Evolutionary conservation across 2,113 vertebrate species (phyloP), one percentile per base, ranked within the genome.

Genomic region (Meles meles): DNA sequence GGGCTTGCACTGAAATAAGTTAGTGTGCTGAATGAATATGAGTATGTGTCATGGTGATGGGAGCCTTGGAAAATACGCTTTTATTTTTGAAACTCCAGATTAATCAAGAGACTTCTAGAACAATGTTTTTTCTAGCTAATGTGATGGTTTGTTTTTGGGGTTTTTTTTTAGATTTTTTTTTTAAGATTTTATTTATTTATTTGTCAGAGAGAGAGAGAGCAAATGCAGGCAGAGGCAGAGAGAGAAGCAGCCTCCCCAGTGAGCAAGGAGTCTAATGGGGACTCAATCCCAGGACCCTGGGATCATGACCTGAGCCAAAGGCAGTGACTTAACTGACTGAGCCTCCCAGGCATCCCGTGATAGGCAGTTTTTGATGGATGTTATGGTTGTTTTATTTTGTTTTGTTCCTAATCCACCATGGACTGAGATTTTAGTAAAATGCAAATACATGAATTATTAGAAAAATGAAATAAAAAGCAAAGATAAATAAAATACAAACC

Each of bases 1-100:
- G 93, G 61, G 90, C 65, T 89, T 17, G 9, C 82, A 55, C 10
- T 71, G 44, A 97, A 96, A 95, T 95, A 39, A 42, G 1, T 84
- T 77, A 71, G 29, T 0, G 1, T 11, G 59, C 44, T 8, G 0
- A 72, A 3, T 49, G 7, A 25, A 20, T 39, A 20, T 37, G 21
- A 52, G 34, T 12, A 2, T 71, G 3, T 29, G 21, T 20, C 47
- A 3, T 34, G 27, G 15, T 59, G 7, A 61, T 34, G 6, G 52
- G 7, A 12, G 39, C 2, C 18, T 37, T 42, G 21, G 77, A 79
- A 87, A 93, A 82, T 10, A 7, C 1, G 42, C 15, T 27, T 52
- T 21, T 84, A 14, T 67, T 83, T 94, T 52, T 69, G 11, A 76
- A 90, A 90, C 1, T 31, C 15, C 2, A 72, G 34, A 34, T 74